phyloP scores from a whole-genome alignment of 2,888 invertebrate genomes.

The Chesias legatella region DNA sequence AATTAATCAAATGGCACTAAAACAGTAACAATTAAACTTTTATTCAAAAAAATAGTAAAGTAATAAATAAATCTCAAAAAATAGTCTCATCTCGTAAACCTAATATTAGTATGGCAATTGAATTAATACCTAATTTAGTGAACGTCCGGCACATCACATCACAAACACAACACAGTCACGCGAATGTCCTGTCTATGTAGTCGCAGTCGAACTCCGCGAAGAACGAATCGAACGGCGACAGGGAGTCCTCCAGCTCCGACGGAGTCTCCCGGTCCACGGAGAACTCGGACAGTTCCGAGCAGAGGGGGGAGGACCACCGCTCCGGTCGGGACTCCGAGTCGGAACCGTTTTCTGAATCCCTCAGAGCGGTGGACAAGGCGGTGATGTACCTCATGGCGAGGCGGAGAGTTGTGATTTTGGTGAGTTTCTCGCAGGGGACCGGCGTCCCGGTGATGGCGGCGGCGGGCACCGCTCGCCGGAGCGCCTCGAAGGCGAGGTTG shows the following conservation, averaged over 20 bases:
- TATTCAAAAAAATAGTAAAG: slow-evolving; percentile 63
- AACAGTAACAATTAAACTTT: slow-evolving; percentile 70
- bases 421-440: slow-evolving; percentile 87
- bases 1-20: slow-evolving; percentile 39
- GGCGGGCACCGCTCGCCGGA: slow-evolving; percentile 88
- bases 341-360: slow-evolving; percentile 50
- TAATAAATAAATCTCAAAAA: slow-evolving; percentile 61
- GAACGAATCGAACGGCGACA: slow-evolving; percentile 81
- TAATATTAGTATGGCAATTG: slow-evolving; percentile 72
- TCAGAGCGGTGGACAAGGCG: slow-evolving; percentile 84
- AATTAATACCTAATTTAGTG: slow-evolving; percentile 56
- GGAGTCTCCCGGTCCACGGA: slow-evolving; percentile 73
- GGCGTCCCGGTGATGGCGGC: slow-evolving; percentile 74
- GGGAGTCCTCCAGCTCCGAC: slow-evolving; percentile 74
- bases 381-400: slow-evolving; percentile 94
- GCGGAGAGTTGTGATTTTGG: slow-evolving; percentile 93
- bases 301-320: slow-evolving; percentile 67
- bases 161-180: slow-evolving; percentile 59
- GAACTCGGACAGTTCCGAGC: slow-evolving; percentile 79
- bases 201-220: slow-evolving; percentile 76
- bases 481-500: slow-evolving; percentile 91
- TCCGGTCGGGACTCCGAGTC: slow-evolving; percentile 43
- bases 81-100: slow-evolving; percentile 55
- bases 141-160: slow-evolving; percentile 35
- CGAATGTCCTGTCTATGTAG: slow-evolving; percentile 71